These are phyloP conservation scores for Euleptes europaea DNA, from an alignment of 2,113 vertebrate genomes.

Conservation along the genomic window DNA sequence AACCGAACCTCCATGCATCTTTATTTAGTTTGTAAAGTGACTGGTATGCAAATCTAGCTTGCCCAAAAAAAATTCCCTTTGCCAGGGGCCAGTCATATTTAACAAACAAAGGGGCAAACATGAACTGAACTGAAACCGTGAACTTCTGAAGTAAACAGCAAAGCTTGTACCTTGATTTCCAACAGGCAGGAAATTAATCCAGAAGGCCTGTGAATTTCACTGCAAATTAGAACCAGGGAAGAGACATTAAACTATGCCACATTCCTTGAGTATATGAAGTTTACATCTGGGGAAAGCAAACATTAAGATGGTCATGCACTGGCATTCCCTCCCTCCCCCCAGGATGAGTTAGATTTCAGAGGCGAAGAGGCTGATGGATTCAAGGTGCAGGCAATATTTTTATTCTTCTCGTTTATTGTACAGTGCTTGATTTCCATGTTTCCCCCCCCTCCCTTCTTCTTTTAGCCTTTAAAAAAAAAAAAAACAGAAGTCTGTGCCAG, in stretches of 20 bases:
- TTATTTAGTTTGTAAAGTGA: background rate
- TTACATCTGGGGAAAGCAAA: background rate
- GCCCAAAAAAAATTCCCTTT: background rate
- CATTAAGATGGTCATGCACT: background rate
- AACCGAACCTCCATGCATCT: background rate
- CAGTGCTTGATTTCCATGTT: background rate
- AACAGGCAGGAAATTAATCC: background rate
- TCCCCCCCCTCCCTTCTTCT: background rate
- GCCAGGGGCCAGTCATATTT: background rate
- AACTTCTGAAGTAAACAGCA: background rate
- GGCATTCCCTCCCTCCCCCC: background rate
- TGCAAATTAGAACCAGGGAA: constrained; percentile 22
- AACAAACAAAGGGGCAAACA: background rate
- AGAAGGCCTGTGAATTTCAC: background rate
- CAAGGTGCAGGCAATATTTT: background rate
- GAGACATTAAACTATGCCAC: background rate
- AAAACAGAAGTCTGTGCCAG: background rate
- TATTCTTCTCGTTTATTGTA: background rate
- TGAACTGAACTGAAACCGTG: background rate
- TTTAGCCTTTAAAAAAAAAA: rapidly evolving
- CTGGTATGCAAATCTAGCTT: background rate
- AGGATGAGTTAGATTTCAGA: background rate
- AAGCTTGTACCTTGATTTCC: background rate
- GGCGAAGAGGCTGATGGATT: background rate
- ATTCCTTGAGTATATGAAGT: background rate